phyloP scores from a whole-genome alignment of 2,888 invertebrate genomes.

The Drosophila antonietae region DNA sequence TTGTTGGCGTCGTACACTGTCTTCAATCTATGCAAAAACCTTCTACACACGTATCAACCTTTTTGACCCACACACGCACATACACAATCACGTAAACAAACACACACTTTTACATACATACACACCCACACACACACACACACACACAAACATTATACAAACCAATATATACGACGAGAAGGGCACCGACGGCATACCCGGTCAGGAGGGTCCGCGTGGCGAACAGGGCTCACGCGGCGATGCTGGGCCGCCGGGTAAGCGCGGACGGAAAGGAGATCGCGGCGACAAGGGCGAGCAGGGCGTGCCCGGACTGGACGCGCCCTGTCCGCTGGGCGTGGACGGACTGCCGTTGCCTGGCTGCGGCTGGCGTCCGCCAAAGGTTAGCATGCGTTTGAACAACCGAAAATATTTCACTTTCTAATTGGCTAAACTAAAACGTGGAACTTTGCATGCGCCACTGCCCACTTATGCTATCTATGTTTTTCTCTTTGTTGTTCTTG shows the following conservation, averaged over 20 bases:
- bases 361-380: slow-evolving; percentile 96
- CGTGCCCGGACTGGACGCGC: slow-evolving; percentile 98
- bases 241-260: slow-evolving; percentile 92
- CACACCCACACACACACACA: slow-evolving; percentile 23
- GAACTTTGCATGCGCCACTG: slow-evolving; percentile 60
- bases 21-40: slow-evolving; percentile 41
- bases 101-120: slow-evolving; percentile 10
- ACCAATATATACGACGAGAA: slow-evolving; percentile 78
- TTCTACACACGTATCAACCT: slow-evolving; percentile 35
- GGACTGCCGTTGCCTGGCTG: slow-evolving; percentile 98
- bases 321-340: slow-evolving; percentile 98
- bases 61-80: slow-evolving; percentile 36
- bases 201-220: slow-evolving; percentile 95
- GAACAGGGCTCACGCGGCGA: slow-evolving; percentile 94
- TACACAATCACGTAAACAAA: slow-evolving; percentile 18
- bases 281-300: slow-evolving; percentile 98
- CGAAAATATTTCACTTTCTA: slow-evolving; percentile 44
- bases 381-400: slow-evolving; percentile 83
- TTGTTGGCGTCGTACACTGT: slow-evolving; percentile 57
- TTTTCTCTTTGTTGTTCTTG: slow-evolving; percentile 41
- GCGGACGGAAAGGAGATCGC: slow-evolving; percentile 95
- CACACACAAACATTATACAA: slow-evolving; percentile 6
- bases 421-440: slow-evolving; percentile 54
- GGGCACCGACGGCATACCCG: slow-evolving; percentile 97
- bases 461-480: slow-evolving; percentile 15